Percentiles rank a stretch among this genome's conserved stretches.
phyloP scores from a whole-genome alignment of 2,888 invertebrate species.

The Ophion slaviceki region DNA sequence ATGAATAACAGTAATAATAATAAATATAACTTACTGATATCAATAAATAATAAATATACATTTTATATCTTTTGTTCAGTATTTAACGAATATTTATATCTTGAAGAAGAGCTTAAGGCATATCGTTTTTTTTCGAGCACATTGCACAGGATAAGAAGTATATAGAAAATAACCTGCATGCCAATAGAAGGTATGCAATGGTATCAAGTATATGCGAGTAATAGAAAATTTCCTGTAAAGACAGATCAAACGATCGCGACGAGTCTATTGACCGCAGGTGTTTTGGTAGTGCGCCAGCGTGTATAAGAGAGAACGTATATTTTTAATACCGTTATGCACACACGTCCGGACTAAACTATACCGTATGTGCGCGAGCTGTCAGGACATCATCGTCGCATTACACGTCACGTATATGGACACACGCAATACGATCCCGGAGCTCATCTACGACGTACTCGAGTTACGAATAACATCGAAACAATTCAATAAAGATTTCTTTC shows the following conservation, averaged over 20 bases:
- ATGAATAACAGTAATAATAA: too few species aligned
- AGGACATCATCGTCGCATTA: constrained; percentile 14
- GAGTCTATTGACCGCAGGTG: constrained; percentile 6
- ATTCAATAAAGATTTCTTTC: neutral
- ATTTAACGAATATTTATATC: too few species aligned
- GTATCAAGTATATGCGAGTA: too few species aligned
- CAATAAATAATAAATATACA: too few species aligned
- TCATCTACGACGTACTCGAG: constrained; percentile 2
- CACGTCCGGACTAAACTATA: constrained; percentile 42
- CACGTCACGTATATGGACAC: constrained; percentile 15
- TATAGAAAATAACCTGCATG: too few species aligned
- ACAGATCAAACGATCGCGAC: constrained; percentile 2
- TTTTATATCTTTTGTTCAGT: too few species aligned
- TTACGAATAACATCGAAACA: neutral
- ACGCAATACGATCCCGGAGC: neutral
- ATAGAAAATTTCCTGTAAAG: neutral
- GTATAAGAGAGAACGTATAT: constrained; percentile 12
- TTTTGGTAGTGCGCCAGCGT: neutral
- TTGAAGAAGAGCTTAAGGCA: too few species aligned
- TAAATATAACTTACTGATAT: too few species aligned
- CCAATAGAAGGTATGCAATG: too few species aligned
- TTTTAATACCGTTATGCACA: constrained; percentile 42
- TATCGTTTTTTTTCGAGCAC: too few species aligned
- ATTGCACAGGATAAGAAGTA: too few species aligned
- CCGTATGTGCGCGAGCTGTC: constrained; percentile 20